Evolutionary conservation across 2,888 invertebrate species (phyloP).

Genomic region (Lochmaea crataegi): DNA sequence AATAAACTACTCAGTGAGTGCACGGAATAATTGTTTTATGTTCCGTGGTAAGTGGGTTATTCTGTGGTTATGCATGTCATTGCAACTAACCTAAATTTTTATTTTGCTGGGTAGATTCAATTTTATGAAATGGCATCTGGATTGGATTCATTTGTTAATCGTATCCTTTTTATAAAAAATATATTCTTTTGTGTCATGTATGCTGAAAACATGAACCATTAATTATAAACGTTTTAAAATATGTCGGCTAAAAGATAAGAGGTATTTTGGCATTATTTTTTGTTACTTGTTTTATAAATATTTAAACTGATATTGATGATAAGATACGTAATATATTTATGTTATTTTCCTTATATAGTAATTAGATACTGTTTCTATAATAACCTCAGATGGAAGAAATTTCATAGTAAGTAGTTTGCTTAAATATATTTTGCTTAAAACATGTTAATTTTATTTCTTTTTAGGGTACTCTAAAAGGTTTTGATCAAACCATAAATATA

Average conservation of each 20-base stretch:
- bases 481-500: constrained; percentile 99
- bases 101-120: no score
- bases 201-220: neutral
- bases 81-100: no score
- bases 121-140: constrained; percentile 87
- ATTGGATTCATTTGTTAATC: constrained; percentile 88
- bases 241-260: neutral
- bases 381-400: constrained; percentile 95
- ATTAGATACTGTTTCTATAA: constrained; percentile 88
- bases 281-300: no score
- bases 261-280: no score
- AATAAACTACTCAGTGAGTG: no score
- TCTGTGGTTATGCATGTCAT: no score
- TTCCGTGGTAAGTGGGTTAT: no score
- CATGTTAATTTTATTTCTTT: constrained; percentile 48
- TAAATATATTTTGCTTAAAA: constrained; percentile 4
- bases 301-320: no score
- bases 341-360: constrained; percentile 27
- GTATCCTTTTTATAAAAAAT: constrained; percentile 69
- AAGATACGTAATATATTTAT: neutral
- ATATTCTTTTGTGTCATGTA: neutral
- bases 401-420: constrained; percentile 77
- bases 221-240: neutral
- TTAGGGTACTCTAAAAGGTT: constrained; percentile 95
- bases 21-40: no score